Percentiles rank a stretch among this genome's conserved stretches.
phyloP scores from a whole-genome alignment of 2,113 vertebrate genomes.

The Xiphophorus maculatus region DNA sequence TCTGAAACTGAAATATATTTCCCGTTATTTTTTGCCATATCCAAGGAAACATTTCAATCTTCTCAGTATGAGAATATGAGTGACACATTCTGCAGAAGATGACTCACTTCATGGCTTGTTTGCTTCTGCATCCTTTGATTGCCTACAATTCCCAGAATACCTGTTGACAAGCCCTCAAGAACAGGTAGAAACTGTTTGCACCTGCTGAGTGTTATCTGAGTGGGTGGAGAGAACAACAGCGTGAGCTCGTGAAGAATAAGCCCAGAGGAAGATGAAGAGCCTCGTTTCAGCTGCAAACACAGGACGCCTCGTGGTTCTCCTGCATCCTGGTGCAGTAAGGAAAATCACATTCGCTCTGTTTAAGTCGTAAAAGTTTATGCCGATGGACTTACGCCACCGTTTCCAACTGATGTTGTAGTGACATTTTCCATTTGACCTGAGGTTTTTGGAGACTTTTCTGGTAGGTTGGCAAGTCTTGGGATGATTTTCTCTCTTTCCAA shows the following conservation, averaged over 20 bases:
- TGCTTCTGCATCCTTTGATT: conserved; percentile 20
- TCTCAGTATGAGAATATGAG: conserved; percentile 3
- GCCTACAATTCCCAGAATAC: conserved; percentile 54
- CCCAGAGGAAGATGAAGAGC: conserved; percentile 31
- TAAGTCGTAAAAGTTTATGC: conserved; percentile 11
- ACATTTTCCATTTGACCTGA: conserved; percentile 28
- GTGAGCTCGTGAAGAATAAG: conserved; percentile 29
- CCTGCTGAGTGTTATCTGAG: conserved; percentile 30
- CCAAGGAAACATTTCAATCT: neutral
- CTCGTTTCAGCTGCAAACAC: conserved; percentile 14
- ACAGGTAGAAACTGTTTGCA: conserved; percentile 37
- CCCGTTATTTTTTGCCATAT: too few relatives aligned
- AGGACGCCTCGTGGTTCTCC: conserved; percentile 9
- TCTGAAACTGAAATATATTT: neutral
- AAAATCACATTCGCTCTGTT: conserved; percentile 15
- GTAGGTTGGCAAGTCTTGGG: neutral
- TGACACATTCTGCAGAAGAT: conserved; percentile 7
- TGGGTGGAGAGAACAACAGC: conserved; percentile 37
- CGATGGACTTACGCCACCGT: neutral
- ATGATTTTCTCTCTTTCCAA: neutral
- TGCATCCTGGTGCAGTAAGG: conserved; percentile 38
- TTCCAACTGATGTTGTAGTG: conserved; percentile 4
- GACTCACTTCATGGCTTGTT: conserved; percentile 29
- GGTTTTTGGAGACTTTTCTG: neutral
- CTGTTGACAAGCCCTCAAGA: conserved; percentile 32